phyloP scores from a whole-genome alignment of 1,140 invertebrate species.

The Rhyacophila brunnea region DNA sequence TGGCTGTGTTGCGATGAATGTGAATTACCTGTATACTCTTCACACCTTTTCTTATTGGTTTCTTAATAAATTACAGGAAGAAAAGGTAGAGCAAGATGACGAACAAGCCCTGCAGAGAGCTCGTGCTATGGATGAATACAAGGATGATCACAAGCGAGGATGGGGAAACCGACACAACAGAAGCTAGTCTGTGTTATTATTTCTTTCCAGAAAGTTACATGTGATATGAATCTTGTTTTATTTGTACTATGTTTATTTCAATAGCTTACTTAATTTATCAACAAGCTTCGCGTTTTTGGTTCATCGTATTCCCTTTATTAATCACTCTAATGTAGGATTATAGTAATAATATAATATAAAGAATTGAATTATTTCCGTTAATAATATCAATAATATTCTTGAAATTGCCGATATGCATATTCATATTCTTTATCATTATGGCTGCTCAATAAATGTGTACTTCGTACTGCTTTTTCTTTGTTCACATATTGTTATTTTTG shows the following conservation, averaged over 20 bases:
- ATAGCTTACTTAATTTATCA: not conserved
- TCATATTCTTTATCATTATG: too few relatives aligned
- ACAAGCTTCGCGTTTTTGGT: not conserved
- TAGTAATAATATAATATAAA: too few relatives aligned
- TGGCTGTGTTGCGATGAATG: too few relatives aligned
- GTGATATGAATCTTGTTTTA: not conserved
- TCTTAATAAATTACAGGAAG: constrained; percentile 55
- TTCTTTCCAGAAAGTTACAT: not conserved
- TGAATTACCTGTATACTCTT: too few relatives aligned
- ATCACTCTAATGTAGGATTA: not conserved
- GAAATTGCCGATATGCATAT: too few relatives aligned
- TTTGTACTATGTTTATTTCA: not conserved
- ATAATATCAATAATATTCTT: too few relatives aligned
- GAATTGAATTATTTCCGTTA: too few relatives aligned
- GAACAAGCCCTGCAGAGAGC: constrained; percentile 64
- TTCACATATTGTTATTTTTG: too few relatives aligned
- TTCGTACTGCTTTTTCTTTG: too few relatives aligned
- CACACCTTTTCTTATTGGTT: too few relatives aligned
- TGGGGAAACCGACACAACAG: constrained; percentile 86
- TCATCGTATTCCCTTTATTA: not conserved
- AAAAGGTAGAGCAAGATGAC: constrained; percentile 73
- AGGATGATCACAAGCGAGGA: constrained; percentile 84
- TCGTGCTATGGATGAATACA: constrained; percentile 86
- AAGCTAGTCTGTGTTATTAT: constrained; percentile 56
- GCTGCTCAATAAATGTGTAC: too few relatives aligned